phyloP scores from a whole-genome alignment of 2,888 invertebrate genomes.

The Dryadula phaetusa region DNA sequence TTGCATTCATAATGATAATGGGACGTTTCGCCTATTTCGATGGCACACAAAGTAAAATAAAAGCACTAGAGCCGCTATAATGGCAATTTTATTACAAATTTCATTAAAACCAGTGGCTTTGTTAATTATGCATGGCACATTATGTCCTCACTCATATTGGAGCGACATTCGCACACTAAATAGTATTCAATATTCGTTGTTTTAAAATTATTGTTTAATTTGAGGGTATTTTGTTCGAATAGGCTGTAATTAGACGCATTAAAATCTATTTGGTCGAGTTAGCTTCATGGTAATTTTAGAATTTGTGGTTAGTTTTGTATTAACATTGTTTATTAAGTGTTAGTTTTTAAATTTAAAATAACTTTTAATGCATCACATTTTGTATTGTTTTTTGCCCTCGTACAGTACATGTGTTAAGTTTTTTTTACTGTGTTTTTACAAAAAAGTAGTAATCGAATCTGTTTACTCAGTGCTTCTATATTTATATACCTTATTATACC shows the following conservation, averaged over 20 bases:
- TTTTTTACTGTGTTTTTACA: not conserved
- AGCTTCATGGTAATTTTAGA: constrained; percentile 11
- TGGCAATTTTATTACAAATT: constrained; percentile 41
- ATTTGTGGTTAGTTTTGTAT: constrained; percentile 1
- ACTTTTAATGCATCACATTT: not conserved
- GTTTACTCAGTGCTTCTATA: not conserved
- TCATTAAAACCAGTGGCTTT: constrained; percentile 42
- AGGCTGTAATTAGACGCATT: constrained; percentile 18
- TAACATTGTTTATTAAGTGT: not conserved
- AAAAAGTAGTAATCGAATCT: not conserved
- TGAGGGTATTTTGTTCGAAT: constrained; percentile 30
- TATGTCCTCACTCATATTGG: constrained; percentile 39
- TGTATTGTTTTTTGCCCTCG: no score
- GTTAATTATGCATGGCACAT: constrained; percentile 44
- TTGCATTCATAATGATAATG: constrained; percentile 30
- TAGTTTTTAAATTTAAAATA: not conserved
- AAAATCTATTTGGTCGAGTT: constrained; percentile 23
- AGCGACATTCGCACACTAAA: constrained; percentile 39
- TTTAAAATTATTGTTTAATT: constrained; percentile 39
- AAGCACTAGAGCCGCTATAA: constrained; percentile 29
- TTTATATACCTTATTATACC: not conserved
- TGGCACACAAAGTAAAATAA: constrained; percentile 28
- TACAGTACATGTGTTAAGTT: not conserved
- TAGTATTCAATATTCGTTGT: constrained; percentile 42
- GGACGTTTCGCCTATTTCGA: constrained; percentile 27